A percentile compares a stretch with the other conserved stretches of the same genome.
Conservation (phyloP, 2,888 invertebrate genomes). For the Xiphydria camelus region DNA sequence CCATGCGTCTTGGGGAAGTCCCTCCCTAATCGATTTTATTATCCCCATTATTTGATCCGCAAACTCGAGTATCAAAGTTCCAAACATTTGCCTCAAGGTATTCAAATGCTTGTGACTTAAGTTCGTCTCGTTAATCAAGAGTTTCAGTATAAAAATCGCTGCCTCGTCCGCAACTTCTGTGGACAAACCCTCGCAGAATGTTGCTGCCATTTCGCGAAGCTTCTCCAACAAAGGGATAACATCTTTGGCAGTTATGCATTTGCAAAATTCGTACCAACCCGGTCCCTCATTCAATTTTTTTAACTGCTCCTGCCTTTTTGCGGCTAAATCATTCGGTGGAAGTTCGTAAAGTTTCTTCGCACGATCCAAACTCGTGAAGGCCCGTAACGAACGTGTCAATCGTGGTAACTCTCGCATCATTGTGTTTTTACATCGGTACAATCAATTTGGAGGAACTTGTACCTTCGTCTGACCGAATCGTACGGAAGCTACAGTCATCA, state of each 20-base stretch:
- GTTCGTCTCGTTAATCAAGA: conserved; percentile 66
- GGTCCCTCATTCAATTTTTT: conserved; percentile 56
- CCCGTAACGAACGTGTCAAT: conserved; percentile 68
- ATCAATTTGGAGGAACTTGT: no score
- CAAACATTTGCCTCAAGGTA: conserved; percentile 66
- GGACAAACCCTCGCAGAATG: conserved; percentile 59
- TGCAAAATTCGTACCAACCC: conserved; percentile 61
- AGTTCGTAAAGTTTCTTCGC: conserved; percentile 38
- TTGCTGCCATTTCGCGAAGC: conserved; percentile 50
- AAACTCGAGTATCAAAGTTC: conserved; percentile 61
- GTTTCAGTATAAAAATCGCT: conserved; percentile 63
- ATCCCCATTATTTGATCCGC: conserved; percentile 66
- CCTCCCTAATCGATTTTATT: no score
- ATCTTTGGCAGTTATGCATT: conserved; percentile 48
- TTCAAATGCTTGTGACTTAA: conserved; percentile 64
- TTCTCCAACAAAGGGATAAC: conserved; percentile 53
- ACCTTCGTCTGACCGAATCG: no score
- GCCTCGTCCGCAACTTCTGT: conserved; percentile 68
- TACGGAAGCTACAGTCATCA: no score
- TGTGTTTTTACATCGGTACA: no score
- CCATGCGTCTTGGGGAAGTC: no score
- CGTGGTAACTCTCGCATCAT: conserved; percentile 62
- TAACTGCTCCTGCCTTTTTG: conserved; percentile 54
- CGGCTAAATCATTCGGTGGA: conserved; percentile 50
- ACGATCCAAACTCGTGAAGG: conserved; percentile 63